These are phyloP conservation scores for Zygaena filipendulae DNA, from an alignment of 2,888 invertebrate species.

Conservation along the genomic window DNA sequence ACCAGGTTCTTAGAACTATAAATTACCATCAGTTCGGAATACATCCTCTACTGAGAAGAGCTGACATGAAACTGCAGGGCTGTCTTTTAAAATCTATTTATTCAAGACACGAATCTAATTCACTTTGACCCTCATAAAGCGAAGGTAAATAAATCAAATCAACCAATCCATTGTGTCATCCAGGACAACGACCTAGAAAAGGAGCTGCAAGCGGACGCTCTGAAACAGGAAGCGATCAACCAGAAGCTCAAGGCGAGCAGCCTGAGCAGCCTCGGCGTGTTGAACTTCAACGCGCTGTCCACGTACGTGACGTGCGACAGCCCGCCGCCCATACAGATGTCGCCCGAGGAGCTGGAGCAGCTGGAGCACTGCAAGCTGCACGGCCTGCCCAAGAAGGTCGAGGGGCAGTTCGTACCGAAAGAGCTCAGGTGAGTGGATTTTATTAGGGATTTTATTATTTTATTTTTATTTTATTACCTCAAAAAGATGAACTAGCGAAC, in stretches of 20 bases:
- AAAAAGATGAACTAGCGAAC: no score
- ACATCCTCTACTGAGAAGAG: no score
- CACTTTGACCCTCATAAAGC: no score
- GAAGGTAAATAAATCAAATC: no score
- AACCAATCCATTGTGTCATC: no score
- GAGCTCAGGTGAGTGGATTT: slow-evolving; percentile 65
- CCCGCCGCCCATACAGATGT: slow-evolving; percentile 83
- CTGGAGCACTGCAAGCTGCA: slow-evolving; percentile 76
- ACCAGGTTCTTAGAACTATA: no score
- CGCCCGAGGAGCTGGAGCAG: slow-evolving; percentile 79
- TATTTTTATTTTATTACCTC: slow-evolving; percentile 1
- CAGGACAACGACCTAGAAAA: slow-evolving; percentile 59
- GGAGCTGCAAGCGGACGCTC: slow-evolving; percentile 47
- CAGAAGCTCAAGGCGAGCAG: slow-evolving; percentile 47
- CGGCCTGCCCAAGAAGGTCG: slow-evolving; percentile 76
- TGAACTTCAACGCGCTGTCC: slow-evolving; percentile 64
- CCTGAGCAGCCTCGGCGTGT: slow-evolving; percentile 39
- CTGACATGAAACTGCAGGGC: no score
- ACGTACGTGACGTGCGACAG: slow-evolving; percentile 82
- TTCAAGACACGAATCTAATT: no score
- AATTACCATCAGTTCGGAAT: no score
- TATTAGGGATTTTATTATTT: not conserved
- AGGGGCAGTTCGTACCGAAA: slow-evolving; percentile 76
- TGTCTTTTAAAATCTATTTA: no score
- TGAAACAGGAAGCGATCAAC: slow-evolving; percentile 32